Percentiles rank a stretch among this genome's conserved stretches.
Evolutionary conservation across 2,797 vertebrate genomes (phyloP).

Genomic region (Xenentodon cancila): DNA sequence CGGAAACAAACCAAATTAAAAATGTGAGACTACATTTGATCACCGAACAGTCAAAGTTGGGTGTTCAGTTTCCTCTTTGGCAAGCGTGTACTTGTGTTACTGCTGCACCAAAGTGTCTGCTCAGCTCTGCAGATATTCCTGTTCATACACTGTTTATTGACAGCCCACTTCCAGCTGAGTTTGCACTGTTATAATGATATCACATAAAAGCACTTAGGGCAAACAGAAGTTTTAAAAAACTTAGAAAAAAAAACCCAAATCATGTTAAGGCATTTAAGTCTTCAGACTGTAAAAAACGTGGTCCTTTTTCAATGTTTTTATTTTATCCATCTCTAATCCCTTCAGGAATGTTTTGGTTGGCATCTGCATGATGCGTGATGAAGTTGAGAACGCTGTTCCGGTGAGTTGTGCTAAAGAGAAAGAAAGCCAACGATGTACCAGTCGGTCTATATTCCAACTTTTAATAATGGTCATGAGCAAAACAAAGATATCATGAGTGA

Average conservation of each 20-base stretch:
- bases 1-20: not conserved
- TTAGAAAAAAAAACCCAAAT: conserved; percentile 14
- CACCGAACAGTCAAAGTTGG: conserved; percentile 9
- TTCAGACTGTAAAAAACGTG: too few relatives aligned
- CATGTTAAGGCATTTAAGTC: too few relatives aligned
- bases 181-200: conserved; percentile 10
- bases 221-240: conserved; percentile 15
- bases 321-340: too few relatives aligned
- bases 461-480: too few relatives aligned
- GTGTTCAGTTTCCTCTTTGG: conserved; percentile 50
- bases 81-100: conserved; percentile 41
- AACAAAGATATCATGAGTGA: too few relatives aligned
- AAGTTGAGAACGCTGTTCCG: too few relatives aligned
- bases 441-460: too few relatives aligned
- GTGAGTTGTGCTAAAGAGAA: too few relatives aligned
- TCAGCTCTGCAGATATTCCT: conserved; percentile 42
- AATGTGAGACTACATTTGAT: conserved; percentile 21
- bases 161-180: conserved; percentile 22
- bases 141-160: conserved; percentile 14
- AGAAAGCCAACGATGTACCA: too few relatives aligned
- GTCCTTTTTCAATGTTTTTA: too few relatives aligned
- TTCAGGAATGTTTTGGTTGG: too few relatives aligned
- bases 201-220: not conserved
- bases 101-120: conserved; percentile 28
- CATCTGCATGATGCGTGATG: too few relatives aligned